These are phyloP conservation scores for Raja brachyura DNA, from an alignment of 2,113 vertebrate genomes.

Conservation along the genomic window DNA sequence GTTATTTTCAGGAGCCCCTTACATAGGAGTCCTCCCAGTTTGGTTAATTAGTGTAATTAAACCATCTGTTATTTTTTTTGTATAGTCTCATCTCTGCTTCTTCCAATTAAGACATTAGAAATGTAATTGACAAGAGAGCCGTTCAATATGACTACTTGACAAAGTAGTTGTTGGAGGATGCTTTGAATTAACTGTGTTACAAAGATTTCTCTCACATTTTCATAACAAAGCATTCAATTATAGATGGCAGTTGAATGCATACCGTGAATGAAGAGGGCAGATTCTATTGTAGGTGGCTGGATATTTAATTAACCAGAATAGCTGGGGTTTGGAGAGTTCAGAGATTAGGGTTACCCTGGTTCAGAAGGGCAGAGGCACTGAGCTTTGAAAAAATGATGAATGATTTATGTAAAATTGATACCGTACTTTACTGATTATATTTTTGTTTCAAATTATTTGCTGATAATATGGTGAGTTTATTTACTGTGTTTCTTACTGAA, in stretches of 20 bases:
- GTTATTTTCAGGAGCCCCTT: neutral
- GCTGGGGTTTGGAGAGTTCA: neutral
- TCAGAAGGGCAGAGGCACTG: neutral
- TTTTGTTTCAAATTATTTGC: neutral
- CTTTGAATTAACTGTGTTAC: neutral
- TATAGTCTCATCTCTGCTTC: neutral
- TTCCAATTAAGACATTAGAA: neutral
- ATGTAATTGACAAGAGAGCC: neutral
- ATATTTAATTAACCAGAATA: neutral
- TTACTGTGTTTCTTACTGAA: neutral
- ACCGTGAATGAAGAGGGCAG: neutral
- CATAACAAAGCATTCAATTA: neutral
- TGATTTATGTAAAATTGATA: neutral
- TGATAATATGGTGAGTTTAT: neutral
- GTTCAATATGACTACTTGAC: neutral
- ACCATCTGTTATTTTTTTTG: neutral
- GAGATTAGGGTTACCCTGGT: neutral
- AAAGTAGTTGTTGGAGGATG: neutral
- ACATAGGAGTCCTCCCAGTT: neutral
- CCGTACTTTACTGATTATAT: neutral
- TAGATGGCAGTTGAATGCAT: neutral
- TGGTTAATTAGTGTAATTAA: neutral
- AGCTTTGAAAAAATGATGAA: neutral
- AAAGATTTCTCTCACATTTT: neutral
- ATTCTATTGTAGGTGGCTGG: neutral